phyloP scores from a whole-genome alignment of 2,888 invertebrate species.

The Catocala fraxini region DNA sequence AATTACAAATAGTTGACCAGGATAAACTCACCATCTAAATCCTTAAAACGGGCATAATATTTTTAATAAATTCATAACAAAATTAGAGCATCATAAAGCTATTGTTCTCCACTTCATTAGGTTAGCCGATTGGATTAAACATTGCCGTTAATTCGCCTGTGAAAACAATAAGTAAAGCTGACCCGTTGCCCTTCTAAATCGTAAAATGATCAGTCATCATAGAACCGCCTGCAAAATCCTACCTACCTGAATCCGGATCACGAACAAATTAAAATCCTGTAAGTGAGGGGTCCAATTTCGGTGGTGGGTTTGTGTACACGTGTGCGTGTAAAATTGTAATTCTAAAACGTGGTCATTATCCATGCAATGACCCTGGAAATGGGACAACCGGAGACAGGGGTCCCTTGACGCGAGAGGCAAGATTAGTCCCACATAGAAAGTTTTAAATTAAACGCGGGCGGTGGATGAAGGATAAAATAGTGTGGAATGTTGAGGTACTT shows the following conservation, averaged over 20 bases:
- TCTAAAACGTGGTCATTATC: constrained; percentile 68
- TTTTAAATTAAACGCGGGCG: constrained; percentile 69
- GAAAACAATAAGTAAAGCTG: constrained; percentile 64
- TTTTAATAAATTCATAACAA: constrained; percentile 42
- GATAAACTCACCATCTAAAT: too few relatives aligned
- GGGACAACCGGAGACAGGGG: constrained; percentile 59
- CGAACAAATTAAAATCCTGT: constrained; percentile 35
- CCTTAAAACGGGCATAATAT: constrained; percentile 6
- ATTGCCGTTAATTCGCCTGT: constrained; percentile 55
- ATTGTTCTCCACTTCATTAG: constrained; percentile 51
- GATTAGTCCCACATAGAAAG: constrained; percentile 74
- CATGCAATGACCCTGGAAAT: constrained; percentile 61
- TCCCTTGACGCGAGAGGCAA: constrained; percentile 63
- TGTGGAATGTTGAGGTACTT: constrained; percentile 44
- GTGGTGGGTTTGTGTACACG: constrained; percentile 23
- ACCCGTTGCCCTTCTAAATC: constrained; percentile 60
- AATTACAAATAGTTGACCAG: neutral
- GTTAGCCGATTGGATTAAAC: constrained; percentile 53
- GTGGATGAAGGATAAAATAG: constrained; percentile 52
- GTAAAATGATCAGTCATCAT: constrained; percentile 36
- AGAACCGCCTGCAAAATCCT: constrained; percentile 22
- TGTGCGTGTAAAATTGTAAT: constrained; percentile 67
- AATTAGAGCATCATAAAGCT: constrained; percentile 53
- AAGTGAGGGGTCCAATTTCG: constrained; percentile 30
- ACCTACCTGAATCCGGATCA: constrained; percentile 11